phyloP scores from a whole-genome alignment of 2,113 vertebrate genomes.

The Neogobius melanostomus region DNA sequence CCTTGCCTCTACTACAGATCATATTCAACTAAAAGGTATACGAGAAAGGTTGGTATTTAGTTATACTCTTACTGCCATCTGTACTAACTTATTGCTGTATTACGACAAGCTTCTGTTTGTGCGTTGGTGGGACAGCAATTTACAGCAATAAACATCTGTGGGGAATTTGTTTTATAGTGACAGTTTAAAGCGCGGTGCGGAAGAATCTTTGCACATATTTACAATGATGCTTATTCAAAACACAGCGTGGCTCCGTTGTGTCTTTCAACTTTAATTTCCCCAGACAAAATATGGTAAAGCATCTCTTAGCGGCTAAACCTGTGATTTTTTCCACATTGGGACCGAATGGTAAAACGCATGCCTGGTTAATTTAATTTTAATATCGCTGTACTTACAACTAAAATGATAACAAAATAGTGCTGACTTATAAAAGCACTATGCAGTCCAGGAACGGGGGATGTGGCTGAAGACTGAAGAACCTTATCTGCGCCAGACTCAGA shows the following conservation, averaged over 20 bases:
- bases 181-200: conserved; percentile 16
- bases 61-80: conserved; percentile 4
- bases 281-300: conserved; percentile 1
- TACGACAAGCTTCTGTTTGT: conserved; percentile 25
- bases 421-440: too few relatives aligned
- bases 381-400: too few relatives aligned
- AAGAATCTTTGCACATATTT: background rate
- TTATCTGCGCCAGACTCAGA: too few relatives aligned
- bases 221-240: conserved; percentile 12
- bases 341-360: background rate
- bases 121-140: background rate
- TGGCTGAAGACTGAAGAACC: too few relatives aligned
- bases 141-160: conserved; percentile 14
- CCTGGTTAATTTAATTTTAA: too few relatives aligned
- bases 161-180: conserved; percentile 21
- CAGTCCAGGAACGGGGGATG: too few relatives aligned
- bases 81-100: conserved; percentile 20
- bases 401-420: too few relatives aligned
- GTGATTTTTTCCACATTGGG: conserved; percentile 10
- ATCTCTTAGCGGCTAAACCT: background rate
- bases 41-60: background rate
- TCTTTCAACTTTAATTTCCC: conserved; percentile 24
- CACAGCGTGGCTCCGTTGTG: background rate
- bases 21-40: too few relatives aligned
- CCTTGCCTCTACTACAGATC: too few relatives aligned